Percentiles rank a stretch among this genome's conserved stretches.
These are phyloP conservation scores for Alentia gelatinosa DNA, from an alignment of 2,888 invertebrate species.

Conservation along the genomic window DNA sequence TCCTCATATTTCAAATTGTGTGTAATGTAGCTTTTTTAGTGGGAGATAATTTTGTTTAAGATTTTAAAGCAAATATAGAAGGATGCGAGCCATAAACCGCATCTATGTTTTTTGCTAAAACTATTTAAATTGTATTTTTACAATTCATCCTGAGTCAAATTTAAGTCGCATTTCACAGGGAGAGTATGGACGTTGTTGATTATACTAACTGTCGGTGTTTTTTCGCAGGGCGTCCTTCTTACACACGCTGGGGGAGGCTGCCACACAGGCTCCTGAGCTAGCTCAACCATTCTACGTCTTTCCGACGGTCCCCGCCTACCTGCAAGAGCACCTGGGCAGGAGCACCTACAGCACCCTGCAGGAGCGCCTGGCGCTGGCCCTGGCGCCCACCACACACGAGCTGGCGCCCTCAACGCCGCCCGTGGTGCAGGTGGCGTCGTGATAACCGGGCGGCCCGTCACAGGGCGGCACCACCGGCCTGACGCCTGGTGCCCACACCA, in stretches of 20 bases:
- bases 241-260: neutral
- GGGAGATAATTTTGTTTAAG: no score
- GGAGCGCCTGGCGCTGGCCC: neutral
- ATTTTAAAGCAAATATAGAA: no score
- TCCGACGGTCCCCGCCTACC: slow-evolving; percentile 41
- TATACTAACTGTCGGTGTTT: neutral
- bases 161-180: no score
- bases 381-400: neutral
- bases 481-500: neutral
- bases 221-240: slow-evolving; percentile 11
- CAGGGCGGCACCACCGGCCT: neutral
- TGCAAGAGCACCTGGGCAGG: neutral
- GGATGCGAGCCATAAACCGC: no score
- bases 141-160: no score
- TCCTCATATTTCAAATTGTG: no score
- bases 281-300: slow-evolving; percentile 48
- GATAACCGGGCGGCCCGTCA: neutral
- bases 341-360: slow-evolving; percentile 6
- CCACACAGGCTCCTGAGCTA: slow-evolving; percentile 2
- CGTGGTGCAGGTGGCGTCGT: slow-evolving; percentile 10
- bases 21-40: no score
- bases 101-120: no score
- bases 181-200: no score
- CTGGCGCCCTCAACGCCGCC: neutral
- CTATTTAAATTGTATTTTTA: no score